Conservation (phyloP, 2,113 vertebrate species). For the Neotragus moschatus region DNA sequence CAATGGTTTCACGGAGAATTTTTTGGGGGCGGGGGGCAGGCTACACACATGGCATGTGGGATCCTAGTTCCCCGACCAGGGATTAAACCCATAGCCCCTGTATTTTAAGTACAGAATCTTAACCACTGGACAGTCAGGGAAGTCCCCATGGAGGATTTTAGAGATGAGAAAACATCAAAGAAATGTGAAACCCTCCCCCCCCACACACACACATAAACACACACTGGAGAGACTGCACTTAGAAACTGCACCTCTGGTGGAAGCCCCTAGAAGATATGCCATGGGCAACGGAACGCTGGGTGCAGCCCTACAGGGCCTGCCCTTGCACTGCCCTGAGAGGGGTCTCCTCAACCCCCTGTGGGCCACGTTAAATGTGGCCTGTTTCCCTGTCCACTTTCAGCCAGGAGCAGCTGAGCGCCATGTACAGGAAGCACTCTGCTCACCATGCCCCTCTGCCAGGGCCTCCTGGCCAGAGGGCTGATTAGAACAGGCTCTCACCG, state of each 20-base stretch:
- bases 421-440: background rate
- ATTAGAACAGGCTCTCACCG: background rate
- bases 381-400: background rate
- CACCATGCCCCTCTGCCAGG: background rate
- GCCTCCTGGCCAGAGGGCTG: background rate
- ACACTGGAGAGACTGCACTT: background rate
- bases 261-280: background rate
- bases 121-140: background rate
- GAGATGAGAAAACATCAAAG: background rate
- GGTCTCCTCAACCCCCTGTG: background rate
- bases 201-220: background rate
- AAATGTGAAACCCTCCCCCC: background rate
- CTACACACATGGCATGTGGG: background rate
- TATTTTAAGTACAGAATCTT: background rate
- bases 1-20: background rate
- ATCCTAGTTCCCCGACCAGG: background rate
- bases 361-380: background rate
- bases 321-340: fast-evolving
- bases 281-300: background rate
- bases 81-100: background rate
- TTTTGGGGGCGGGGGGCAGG: fast-evolving
- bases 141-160: background rate
- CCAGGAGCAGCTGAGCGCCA: background rate
- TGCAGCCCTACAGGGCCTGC: background rate
- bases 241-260: background rate